phyloP scores from a whole-genome alignment of 1,140 invertebrate species.

The Bilobella aurantiaca region DNA sequence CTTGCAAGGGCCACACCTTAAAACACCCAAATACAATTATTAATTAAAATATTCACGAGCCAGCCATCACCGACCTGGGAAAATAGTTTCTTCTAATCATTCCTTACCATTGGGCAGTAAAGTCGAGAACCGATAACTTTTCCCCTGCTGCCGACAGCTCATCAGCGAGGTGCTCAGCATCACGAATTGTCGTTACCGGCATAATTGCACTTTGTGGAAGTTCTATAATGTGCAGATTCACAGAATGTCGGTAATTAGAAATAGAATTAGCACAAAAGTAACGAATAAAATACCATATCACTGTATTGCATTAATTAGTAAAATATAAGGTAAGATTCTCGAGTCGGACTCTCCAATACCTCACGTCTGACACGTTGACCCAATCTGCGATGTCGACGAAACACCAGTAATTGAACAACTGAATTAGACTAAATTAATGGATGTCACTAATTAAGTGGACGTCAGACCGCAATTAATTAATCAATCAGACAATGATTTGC shows the following conservation, averaged over 20 bases:
- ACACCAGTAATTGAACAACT: too few relatives aligned
- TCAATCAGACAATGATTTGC: too few relatives aligned
- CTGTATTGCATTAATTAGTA: too few relatives aligned
- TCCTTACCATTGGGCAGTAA: conserved; percentile 1
- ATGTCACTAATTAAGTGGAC: too few relatives aligned
- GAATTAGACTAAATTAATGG: too few relatives aligned
- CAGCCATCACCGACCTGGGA: background rate
- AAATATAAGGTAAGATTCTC: too few relatives aligned
- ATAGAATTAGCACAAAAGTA: too few relatives aligned
- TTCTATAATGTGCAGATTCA: background rate
- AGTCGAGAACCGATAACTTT: background rate
- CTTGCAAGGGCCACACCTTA: conserved; percentile 9
- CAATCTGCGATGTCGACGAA: too few relatives aligned
- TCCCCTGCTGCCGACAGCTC: background rate
- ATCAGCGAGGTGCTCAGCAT: background rate
- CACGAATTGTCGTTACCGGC: background rate
- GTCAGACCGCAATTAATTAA: too few relatives aligned
- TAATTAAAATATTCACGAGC: background rate
- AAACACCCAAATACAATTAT: background rate
- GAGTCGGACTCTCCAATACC: too few relatives aligned
- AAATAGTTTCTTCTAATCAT: background rate
- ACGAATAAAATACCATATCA: too few relatives aligned
- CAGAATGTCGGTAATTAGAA: background rate
- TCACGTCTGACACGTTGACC: too few relatives aligned
- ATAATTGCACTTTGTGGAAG: background rate